Conservation (phyloP, 2,113 vertebrate genomes). For the Dascyllus trimaculatus region DNA sequence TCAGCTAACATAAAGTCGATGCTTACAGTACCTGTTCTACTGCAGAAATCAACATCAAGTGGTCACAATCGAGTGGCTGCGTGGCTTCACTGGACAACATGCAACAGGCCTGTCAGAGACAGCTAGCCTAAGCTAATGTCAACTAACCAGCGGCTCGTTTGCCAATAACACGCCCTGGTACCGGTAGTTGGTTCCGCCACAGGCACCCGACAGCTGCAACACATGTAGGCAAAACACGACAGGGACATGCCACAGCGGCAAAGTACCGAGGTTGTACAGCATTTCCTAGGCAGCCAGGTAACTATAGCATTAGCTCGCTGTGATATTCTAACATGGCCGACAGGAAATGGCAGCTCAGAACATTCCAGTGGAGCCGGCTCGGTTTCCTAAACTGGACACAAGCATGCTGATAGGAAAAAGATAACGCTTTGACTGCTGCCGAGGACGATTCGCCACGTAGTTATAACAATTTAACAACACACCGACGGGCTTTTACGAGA, state of each 20-base stretch:
- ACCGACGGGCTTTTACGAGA: background rate
- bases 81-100: slow-evolving; percentile 64
- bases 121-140: slow-evolving; percentile 63
- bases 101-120: slow-evolving; percentile 74
- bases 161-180: slow-evolving; percentile 4
- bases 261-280: background rate
- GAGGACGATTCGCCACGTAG: background rate
- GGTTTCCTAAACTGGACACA: slow-evolving; percentile 65
- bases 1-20: background rate
- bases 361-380: slow-evolving; percentile 85
- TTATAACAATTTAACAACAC: too few relatives aligned
- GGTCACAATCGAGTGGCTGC: slow-evolving; percentile 16
- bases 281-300: slow-evolving; percentile 1
- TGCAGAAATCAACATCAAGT: background rate
- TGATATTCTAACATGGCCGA: slow-evolving; percentile 81
- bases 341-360: slow-evolving; percentile 79
- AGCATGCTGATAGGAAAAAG: slow-evolving; percentile 35
- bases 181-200: background rate
- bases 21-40: background rate
- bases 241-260: background rate
- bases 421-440: background rate
- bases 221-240: background rate
- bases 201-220: background rate
- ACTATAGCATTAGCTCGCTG: slow-evolving; percentile 57
- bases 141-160: slow-evolving; percentile 21